These are phyloP conservation scores for Iphiclides podalirius DNA, from an alignment of 2,888 invertebrate species.

Conservation along the genomic window DNA sequence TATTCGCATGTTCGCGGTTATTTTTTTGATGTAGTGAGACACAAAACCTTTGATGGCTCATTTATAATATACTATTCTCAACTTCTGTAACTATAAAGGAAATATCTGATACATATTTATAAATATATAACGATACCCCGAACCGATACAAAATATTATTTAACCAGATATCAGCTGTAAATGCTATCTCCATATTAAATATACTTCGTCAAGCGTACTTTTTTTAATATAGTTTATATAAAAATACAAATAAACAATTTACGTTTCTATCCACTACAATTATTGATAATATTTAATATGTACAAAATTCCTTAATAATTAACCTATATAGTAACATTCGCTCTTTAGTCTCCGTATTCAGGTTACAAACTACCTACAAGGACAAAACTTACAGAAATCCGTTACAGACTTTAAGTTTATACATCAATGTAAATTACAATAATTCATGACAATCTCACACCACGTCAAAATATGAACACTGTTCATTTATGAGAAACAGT, in stretches of 20 bases:
- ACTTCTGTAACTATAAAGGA: too few species aligned
- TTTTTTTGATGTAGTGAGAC: too few species aligned
- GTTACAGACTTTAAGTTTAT: slow-evolving; percentile 19
- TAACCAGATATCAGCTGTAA: background rate
- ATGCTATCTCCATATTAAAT: slow-evolving; percentile 6
- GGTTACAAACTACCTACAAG: background rate
- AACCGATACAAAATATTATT: slow-evolving; percentile 2
- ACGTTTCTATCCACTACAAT: slow-evolving; percentile 5
- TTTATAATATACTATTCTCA: too few species aligned
- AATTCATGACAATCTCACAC: slow-evolving; percentile 33
- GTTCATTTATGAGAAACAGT: slow-evolving; percentile 25
- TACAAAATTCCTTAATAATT: slow-evolving; percentile 15
- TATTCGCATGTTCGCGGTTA: too few species aligned
- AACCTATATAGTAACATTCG: background rate
- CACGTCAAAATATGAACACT: slow-evolving; percentile 57
- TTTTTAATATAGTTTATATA: slow-evolving; percentile 13
- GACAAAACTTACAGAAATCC: background rate
- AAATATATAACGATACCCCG: background rate
- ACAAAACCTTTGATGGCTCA: too few species aligned
- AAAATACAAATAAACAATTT: slow-evolving; percentile 17
- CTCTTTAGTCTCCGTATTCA: slow-evolving; percentile 1
- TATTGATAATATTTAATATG: slow-evolving; percentile 14
- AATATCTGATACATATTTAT: background rate
- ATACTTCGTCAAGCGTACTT: slow-evolving; percentile 12
- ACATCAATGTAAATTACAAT: slow-evolving; percentile 26